phyloP scores from a whole-genome alignment of 2,797 vertebrate species.

The Geotrypetes seraphini region DNA sequence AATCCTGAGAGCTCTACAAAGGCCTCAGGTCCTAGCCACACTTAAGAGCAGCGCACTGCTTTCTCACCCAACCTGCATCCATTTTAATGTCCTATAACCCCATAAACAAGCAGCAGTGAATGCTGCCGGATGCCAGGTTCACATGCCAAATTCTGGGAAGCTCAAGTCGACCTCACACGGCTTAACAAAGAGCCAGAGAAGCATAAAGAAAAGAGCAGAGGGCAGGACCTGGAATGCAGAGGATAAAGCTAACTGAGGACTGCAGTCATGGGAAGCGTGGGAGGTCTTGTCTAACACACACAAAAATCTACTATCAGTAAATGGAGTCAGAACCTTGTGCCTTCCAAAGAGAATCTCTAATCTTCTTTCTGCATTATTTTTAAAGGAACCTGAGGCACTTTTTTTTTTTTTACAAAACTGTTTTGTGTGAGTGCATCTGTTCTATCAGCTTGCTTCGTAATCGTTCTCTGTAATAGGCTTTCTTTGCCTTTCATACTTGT shows the following conservation, averaged over 20 bases:
- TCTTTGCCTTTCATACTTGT: too few species aligned
- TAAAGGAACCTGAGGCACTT: too few species aligned
- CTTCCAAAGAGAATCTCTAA: too few species aligned
- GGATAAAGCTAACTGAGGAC: constrained; percentile 27
- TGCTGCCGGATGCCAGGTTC: not conserved
- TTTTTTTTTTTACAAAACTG: too few species aligned
- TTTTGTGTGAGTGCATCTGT: too few species aligned
- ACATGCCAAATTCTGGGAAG: not conserved
- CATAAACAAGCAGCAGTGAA: not conserved
- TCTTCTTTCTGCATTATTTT: too few species aligned
- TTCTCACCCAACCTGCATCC: too few species aligned
- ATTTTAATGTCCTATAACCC: too few species aligned
- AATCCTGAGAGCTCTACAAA: constrained; percentile 9
- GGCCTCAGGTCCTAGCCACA: constrained; percentile 2
- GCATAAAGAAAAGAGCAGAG: constrained; percentile 11
- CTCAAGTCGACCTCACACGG: not conserved
- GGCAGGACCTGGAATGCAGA: constrained; percentile 33
- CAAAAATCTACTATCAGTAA: constrained; percentile 31
- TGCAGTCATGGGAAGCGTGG: constrained; percentile 25
- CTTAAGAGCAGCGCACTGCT: too few species aligned
- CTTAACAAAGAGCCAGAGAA: rapidly evolving
- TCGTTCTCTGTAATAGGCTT: too few species aligned
- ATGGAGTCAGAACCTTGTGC: constrained; percentile 8
- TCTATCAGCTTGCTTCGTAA: too few species aligned
- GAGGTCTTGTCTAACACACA: constrained; percentile 19